Evolutionary conservation across 2,113 vertebrate genomes (phyloP), one percentile per base, ranked within the genome.

Genomic region (Hoplias malabaricus): DNA sequence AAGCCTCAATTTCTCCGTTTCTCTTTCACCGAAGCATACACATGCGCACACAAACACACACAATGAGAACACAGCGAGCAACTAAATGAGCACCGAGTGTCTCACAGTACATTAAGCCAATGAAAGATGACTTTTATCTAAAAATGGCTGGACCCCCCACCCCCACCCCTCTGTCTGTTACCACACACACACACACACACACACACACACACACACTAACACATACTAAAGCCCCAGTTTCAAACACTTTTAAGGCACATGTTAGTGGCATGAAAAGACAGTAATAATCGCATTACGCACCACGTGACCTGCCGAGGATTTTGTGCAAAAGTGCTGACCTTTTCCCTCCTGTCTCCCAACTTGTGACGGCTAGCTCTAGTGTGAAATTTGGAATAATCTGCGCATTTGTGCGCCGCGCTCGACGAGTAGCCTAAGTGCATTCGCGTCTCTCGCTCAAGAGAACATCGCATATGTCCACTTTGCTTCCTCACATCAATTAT

Each of bases 81-180:
- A 61, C 72, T 79, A 75, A 84, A 82, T 82, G 84, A 84, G 79
- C 84, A 83, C 83, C 85, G 85, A 83, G 67, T 31, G 61, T 77
- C 61, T 77, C 74, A 85, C 88, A 85, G 85, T 84, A 21, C 82
- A 82, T 80, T 87, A 88, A 82, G 83, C 80, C 65, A 74, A 69
- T 57, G 59, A 82, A 77, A 75, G 34, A 82, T 79, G 57, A 71
- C 85, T 69, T 79, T 27, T 21, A 48, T 75, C 57, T 80, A 71
- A 79, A 76, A 34, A 71, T 62, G 50, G 27, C 61, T 59, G 54
- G 43, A 69, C 74, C 63, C 40, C 14, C n/a, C 21, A 25, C 48
- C 56, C 63, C 46, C 63, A 66, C 13, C 25, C 21, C 42, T 34
- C 19, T 6, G 19, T 31, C 29, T 43, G 13, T 13, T 62, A 27